Base-by-base conservation (phyloP, 2,113 vertebrate genomes). In the Pristiophorus japonicus region DNA sequence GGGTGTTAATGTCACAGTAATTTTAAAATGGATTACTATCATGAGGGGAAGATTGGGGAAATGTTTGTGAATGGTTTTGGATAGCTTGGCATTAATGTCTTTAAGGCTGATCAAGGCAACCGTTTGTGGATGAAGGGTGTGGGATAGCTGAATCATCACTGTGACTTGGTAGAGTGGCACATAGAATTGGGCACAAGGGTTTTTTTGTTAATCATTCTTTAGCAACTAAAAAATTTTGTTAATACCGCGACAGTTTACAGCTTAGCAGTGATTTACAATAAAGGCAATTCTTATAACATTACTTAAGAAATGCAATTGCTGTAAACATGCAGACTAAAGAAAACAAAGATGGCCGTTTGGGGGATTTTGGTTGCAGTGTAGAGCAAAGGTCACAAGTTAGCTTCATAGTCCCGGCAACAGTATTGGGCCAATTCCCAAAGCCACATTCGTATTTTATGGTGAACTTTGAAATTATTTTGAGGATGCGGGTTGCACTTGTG, bases 181-280 rank as follows among this genome's bases (percentile, higher is more conserved):
- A 66, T 94, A 94, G 66, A 5, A 94, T 94, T 94, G 93, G 93
- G 93, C 42, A 94, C 93, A 94, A 94, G 92, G 65, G 11, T 94
- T 47, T 94, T 94, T 90, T 90, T 90, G 45, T 51, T 18, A 90
- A 59, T 70, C 11, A 16, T 78, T 22, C 47, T 51, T 88, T 51
- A 59, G 51, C 51, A 45, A 38, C 18, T 45, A 85, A 85, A 85
- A 38, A 51, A 45, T 4, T 85, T 45, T 38, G 81, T 73, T 7
- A 30, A 73, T 34, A 30, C 70, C 70, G 27, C 27, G 70, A 34
- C 27, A 34, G 70, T 73, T 73, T 73, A 8, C 27, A 34, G 34
- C 38, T 63, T 38, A 92, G n/a, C n/a, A n/a, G 55, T 92, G 30
- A 92, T 63, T 63, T 92, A 22, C 34, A 92, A 92, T 38, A 45